Evolutionary conservation across 2,888 invertebrate species (phyloP).

Genomic region (Taphrorychus bicolor): DNA sequence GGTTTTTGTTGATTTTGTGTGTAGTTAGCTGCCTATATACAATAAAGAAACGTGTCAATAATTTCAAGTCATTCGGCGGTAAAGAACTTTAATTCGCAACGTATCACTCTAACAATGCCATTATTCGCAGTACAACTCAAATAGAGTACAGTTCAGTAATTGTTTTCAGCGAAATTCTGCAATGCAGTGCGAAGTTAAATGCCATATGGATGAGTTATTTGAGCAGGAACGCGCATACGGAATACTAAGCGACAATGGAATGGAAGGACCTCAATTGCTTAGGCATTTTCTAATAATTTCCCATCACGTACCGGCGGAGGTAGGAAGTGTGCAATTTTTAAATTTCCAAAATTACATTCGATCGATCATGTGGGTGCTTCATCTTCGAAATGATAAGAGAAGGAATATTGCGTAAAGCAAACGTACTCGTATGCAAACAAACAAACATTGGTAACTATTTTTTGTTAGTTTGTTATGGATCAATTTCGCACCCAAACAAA

Average conservation of each 20-base stretch:
- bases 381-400: no score
- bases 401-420: no score
- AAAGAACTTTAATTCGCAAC: background rate
- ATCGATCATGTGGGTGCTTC: background rate
- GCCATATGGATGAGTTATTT: constrained; percentile 1
- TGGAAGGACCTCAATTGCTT: background rate
- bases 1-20: no score
- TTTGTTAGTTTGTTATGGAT: no score
- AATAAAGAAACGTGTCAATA: no score
- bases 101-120: background rate
- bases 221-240: background rate
- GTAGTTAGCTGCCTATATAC: no score
- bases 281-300: background rate
- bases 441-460: no score
- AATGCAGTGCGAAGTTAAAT: background rate
- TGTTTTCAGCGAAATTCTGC: background rate
- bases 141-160: background rate
- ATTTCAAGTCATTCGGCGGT: no score
- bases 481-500: background rate
- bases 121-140: background rate
- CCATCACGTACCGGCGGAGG: background rate
- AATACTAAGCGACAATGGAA: background rate
- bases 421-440: no score
- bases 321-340: background rate
- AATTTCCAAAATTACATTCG: background rate